A percentile compares a stretch with the other conserved stretches of the same genome.
These are phyloP conservation scores for Cantharis lateralis DNA, from an alignment of 2,888 invertebrate genomes.

Conservation along the genomic window DNA sequence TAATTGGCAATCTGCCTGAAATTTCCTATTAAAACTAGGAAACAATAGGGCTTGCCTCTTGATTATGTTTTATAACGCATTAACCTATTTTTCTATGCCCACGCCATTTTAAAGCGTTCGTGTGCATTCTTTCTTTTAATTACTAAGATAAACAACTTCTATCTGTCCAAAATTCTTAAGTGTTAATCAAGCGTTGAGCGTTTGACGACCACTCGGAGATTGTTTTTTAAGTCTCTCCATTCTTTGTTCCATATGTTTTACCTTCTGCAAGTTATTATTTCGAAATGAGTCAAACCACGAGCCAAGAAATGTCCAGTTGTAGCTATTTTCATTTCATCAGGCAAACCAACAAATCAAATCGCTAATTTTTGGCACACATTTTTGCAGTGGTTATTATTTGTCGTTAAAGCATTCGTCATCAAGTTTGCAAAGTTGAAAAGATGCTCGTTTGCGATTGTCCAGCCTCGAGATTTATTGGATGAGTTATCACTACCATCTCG, in stretches of 20 bases:
- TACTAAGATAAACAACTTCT: not conserved
- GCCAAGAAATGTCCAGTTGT: not conserved
- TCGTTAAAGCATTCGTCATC: not conserved
- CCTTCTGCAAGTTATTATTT: not conserved
- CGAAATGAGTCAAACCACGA: not conserved
- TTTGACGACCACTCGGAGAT: not conserved
- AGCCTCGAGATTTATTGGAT: not conserved
- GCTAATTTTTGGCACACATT: not conserved
- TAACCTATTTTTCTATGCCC: conserved; percentile 9
- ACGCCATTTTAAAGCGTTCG: not conserved
- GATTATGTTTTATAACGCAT: conserved; percentile 21
- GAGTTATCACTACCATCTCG: not conserved
- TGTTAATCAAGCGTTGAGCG: not conserved
- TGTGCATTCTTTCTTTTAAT: not conserved
- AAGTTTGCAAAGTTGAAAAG: not conserved
- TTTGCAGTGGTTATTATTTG: not conserved
- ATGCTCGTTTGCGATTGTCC: not conserved
- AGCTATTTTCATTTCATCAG: not conserved
- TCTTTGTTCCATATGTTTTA: not conserved
- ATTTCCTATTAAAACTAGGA: conserved; percentile 17
- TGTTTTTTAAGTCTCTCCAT: not conserved
- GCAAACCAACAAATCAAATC: not conserved
- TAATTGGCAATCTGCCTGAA: not conserved
- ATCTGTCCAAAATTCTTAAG: not conserved
- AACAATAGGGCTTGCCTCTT: conserved; percentile 10